A percentile compares a stretch with the other conserved stretches of the same genome.
These are phyloP conservation scores for Campylomormyrus numenius DNA, from an alignment of 2,113 vertebrate species.

Conservation along the genomic window DNA sequence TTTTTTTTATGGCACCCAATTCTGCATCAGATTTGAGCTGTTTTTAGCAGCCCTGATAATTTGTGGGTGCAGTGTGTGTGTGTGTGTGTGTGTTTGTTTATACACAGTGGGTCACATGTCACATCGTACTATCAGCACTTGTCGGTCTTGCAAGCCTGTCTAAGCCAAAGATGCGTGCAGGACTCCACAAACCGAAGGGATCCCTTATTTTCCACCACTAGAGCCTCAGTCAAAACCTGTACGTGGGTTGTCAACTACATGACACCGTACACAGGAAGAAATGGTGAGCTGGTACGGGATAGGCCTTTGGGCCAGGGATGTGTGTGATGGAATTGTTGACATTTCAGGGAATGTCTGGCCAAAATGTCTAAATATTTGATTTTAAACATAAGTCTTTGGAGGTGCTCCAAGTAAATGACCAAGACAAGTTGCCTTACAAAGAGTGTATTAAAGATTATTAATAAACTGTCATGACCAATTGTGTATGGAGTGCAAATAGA, in stretches of 20 bases:
- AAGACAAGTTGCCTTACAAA: background rate
- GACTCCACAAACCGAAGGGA: background rate
- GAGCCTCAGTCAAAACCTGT: background rate
- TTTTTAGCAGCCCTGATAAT: background rate
- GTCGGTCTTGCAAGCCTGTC: background rate
- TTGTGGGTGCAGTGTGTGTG: background rate
- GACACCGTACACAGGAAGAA: background rate
- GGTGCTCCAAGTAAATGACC: constrained; percentile 5
- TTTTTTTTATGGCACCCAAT: background rate
- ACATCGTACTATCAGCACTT: background rate
- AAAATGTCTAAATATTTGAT: background rate
- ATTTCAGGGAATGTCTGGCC: constrained; percentile 6
- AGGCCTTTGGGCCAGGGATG: background rate
- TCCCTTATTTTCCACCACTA: background rate
- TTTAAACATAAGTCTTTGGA: background rate
- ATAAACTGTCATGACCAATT: background rate
- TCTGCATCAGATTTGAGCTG: background rate
- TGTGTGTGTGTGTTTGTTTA: background rate
- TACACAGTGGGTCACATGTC: background rate
- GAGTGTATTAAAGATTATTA: background rate
- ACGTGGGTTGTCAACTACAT: background rate
- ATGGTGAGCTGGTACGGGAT: background rate
- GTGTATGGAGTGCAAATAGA: background rate
- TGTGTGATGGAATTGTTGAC: background rate
- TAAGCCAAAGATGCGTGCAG: background rate